A percentile compares a stretch with the other conserved stretches of the same genome.
These are phyloP conservation scores for Hyalella azteca DNA, from an alignment of 2,888 invertebrate genomes.

Conservation along the genomic window DNA sequence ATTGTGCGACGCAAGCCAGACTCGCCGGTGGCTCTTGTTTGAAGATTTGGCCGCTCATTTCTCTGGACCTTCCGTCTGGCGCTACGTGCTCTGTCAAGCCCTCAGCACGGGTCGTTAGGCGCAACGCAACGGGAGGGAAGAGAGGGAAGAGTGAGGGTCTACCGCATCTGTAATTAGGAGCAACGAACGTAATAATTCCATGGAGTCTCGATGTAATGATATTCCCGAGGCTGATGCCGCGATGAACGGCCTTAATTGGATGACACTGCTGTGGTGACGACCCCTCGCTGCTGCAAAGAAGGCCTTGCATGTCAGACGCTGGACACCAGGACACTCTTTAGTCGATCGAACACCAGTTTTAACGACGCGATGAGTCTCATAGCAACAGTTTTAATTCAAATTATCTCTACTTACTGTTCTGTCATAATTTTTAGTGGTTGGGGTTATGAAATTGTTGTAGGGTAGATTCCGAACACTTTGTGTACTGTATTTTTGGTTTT, in stretches of 20 bases:
- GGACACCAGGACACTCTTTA: not conserved
- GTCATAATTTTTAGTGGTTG: no score
- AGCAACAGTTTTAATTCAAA: not conserved
- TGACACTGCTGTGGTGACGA: not conserved
- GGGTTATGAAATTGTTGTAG: no score
- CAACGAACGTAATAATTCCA: not conserved
- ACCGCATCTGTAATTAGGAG: not conserved
- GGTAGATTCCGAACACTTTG: no score
- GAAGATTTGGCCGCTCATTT: no score
- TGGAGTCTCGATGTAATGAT: not conserved
- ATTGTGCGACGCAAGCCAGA: no score
- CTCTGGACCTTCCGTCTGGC: no score
- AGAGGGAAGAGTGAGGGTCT: not conserved
- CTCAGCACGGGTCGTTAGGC: no score
- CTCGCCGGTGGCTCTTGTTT: no score
- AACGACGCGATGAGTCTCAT: not conserved
- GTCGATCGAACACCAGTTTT: not conserved
- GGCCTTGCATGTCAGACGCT: not conserved
- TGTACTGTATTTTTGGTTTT: no score
- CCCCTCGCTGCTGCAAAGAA: not conserved
- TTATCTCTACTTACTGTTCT: no score
- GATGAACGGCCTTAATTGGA: constrained; percentile 4
- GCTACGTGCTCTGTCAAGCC: no score
- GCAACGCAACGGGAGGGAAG: no score
- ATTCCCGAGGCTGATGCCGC: constrained; percentile 8